Percentiles rank a stretch among this genome's conserved stretches.
These are phyloP conservation scores for Drosophila sp. DNA, from an alignment of 1,140 invertebrate genomes.

Conservation along the genomic window DNA sequence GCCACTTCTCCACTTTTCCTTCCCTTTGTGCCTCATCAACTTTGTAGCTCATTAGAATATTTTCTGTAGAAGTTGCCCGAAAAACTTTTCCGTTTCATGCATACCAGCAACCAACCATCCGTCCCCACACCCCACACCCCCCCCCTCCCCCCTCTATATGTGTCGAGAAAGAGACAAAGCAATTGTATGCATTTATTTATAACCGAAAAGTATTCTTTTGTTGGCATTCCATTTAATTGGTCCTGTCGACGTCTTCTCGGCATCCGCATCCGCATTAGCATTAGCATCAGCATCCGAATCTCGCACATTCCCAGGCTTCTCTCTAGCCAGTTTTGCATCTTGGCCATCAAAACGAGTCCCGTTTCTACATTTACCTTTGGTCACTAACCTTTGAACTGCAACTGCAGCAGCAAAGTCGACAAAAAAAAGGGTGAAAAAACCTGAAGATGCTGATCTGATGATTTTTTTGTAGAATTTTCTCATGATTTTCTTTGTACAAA, in stretches of 20 bases:
- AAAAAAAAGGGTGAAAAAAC: slow-evolving; percentile 54
- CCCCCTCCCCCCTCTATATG: slow-evolving; percentile 21
- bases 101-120: slow-evolving; percentile 24
- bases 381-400: slow-evolving; percentile 71
- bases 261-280: slow-evolving; percentile 8
- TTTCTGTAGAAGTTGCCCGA: slow-evolving; percentile 57
- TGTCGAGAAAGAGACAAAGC: slow-evolving; percentile 33
- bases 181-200: slow-evolving; percentile 65
- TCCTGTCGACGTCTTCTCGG: slow-evolving; percentile 54
- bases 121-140: no score
- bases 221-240: slow-evolving; percentile 76
- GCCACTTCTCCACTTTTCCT: slow-evolving; percentile 8
- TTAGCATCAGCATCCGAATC: slow-evolving; percentile 27
- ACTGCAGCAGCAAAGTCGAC: slow-evolving; percentile 41
- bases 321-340: slow-evolving; percentile 25
- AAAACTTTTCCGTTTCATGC: slow-evolving; percentile 31
- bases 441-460: slow-evolving; percentile 61
- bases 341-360: slow-evolving; percentile 39
- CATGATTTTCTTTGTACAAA: slow-evolving; percentile 51
- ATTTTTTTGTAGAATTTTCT: slow-evolving; percentile 61
- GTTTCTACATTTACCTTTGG: slow-evolving; percentile 34
- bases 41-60: slow-evolving; percentile 79
- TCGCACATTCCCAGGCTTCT: slow-evolving; percentile 62
- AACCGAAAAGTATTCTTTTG: slow-evolving; percentile 62
- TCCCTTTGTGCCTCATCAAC: slow-evolving; percentile 39